These are phyloP conservation scores for Drosophila stalkeri DNA, from an alignment of 2,888 invertebrate species.

Conservation along the genomic window DNA sequence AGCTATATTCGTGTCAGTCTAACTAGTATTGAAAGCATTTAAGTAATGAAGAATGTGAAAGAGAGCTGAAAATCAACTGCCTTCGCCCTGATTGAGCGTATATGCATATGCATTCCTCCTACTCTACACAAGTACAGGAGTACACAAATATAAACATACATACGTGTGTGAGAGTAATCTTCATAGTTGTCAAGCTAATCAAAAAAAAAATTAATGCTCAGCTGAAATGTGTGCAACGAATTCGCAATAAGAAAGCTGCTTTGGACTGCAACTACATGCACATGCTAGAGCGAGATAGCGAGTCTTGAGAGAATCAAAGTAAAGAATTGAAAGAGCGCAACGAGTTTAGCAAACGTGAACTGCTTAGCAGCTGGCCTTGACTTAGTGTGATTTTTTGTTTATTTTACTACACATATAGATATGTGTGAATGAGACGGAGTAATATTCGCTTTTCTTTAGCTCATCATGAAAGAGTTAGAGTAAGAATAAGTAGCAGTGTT, in stretches of 20 bases:
- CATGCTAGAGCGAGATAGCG: background rate
- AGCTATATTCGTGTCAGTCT: background rate
- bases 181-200: background rate
- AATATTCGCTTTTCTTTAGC: background rate
- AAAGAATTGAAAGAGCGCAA: slow-evolving; percentile 1
- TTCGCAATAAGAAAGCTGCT: background rate
- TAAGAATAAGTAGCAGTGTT: background rate
- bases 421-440: background rate
- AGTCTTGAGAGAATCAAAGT: background rate
- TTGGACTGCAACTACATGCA: background rate
- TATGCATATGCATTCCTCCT: background rate
- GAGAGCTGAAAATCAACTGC: background rate
- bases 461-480: background rate
- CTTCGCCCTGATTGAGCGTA: background rate
- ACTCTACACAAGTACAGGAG: background rate
- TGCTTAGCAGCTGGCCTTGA: background rate
- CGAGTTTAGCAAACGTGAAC: background rate
- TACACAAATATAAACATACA: background rate
- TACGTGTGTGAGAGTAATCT: background rate
- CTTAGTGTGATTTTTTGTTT: background rate
- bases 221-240: background rate
- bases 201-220: background rate
- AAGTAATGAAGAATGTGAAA: background rate
- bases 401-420: background rate
- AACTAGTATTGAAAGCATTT: background rate